Evolutionary conservation across 2,888 invertebrate genomes (phyloP).

Genomic region (Drosophila nr. perissopoda): DNA sequence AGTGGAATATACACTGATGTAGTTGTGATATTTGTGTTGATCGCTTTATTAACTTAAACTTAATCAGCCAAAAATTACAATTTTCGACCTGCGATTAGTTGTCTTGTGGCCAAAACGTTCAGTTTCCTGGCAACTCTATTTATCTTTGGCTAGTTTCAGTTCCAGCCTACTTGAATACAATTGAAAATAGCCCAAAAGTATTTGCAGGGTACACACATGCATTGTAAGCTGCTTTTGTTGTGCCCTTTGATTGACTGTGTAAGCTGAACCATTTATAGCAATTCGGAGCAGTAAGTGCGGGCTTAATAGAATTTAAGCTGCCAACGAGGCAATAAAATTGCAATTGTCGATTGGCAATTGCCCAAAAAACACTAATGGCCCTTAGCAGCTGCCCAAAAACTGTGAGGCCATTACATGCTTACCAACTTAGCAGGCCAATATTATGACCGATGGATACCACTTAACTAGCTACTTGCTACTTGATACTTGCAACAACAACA

Average conservation of each 20-base stretch:
- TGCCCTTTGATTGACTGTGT: neutral
- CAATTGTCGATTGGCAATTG: conserved; percentile 45
- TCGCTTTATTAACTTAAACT: too few species aligned
- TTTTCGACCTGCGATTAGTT: neutral
- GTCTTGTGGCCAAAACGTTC: neutral
- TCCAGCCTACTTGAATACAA: neutral
- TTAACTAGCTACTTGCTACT: conserved; percentile 10
- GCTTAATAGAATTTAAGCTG: conserved; percentile 26
- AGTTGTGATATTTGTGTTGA: too few species aligned
- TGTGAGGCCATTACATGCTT: conserved; percentile 3
- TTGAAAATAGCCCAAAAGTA: neutral
- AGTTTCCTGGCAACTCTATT: neutral
- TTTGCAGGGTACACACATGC: conserved; percentile 5
- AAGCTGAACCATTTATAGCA: conserved; percentile 11
- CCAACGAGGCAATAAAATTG: conserved; percentile 19
- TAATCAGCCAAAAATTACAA: neutral
- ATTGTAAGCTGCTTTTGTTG: neutral
- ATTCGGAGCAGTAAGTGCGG: conserved; percentile 10
- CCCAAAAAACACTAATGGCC: conserved; percentile 45
- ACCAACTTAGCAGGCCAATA: conserved; percentile 1
- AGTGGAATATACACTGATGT: too few species aligned
- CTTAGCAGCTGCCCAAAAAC: conserved; percentile 47
- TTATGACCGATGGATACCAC: conserved; percentile 15
- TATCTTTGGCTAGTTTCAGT: neutral
- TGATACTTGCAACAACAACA: conserved; percentile 9